Conservation (phyloP, 2,797 vertebrate species). For the Remorina albescens region DNA sequence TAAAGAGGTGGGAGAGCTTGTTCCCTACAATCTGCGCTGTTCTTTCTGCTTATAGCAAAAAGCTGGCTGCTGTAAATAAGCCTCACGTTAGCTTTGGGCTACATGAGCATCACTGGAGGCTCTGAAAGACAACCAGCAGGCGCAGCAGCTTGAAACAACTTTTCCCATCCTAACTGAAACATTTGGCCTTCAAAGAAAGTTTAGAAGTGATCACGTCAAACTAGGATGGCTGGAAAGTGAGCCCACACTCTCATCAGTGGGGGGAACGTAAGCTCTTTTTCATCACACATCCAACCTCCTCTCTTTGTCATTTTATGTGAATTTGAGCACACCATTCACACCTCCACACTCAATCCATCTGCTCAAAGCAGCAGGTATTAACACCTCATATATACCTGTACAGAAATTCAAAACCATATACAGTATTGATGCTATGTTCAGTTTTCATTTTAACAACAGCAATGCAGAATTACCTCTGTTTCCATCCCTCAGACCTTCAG, state of each 20-base stretch:
- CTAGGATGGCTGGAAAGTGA: constrained; percentile 15
- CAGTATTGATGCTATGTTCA: constrained; percentile 79
- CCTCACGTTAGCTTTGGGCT: constrained; percentile 53
- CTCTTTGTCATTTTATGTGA: constrained; percentile 52
- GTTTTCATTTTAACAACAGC: constrained; percentile 52
- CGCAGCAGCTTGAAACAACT: constrained; percentile 13
- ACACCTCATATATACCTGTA: constrained; percentile 76
- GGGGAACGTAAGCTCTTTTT: constrained; percentile 18
- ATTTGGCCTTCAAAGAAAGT: constrained; percentile 9
- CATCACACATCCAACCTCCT: constrained; percentile 24
- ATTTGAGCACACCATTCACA: constrained; percentile 68
- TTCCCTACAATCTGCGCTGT: constrained; percentile 53
- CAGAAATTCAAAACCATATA: constrained; percentile 72
- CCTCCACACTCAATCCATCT: constrained; percentile 66
- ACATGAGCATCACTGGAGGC: constrained; percentile 30
- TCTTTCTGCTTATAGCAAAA: constrained; percentile 30
- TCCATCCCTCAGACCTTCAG: constrained; percentile 54
- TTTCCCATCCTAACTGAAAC: background rate
- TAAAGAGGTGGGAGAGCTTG: constrained; percentile 28
- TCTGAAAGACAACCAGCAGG: constrained; percentile 44
- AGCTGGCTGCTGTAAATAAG: constrained; percentile 34
- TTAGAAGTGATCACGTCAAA: constrained; percentile 10
- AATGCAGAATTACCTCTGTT: constrained; percentile 78
- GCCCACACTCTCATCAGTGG: constrained; percentile 1
- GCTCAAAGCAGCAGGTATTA: constrained; percentile 33